Evolutionary conservation across 1,140 invertebrate species (phyloP).

Genomic region (Calosoma granatense): DNA sequence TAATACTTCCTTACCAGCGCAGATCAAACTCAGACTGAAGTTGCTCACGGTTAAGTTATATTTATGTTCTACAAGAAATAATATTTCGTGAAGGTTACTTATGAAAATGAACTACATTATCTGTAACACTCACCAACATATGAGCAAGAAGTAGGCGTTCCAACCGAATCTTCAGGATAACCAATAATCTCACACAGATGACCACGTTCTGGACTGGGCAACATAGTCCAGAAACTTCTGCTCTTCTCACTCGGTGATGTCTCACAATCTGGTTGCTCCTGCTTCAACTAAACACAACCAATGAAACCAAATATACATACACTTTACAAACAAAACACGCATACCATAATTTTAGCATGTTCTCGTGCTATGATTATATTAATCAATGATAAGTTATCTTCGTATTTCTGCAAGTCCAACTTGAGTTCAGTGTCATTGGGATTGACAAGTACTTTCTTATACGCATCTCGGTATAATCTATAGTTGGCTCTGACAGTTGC

Average conservation of each 20-base stretch:
- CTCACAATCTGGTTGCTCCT: background rate
- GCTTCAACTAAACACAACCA: background rate
- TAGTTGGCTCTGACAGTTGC: constrained; percentile 59
- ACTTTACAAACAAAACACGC: background rate
- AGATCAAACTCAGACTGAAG: constrained; percentile 57
- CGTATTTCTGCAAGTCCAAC: constrained; percentile 60
- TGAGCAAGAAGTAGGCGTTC: constrained; percentile 12
- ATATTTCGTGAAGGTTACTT: constrained; percentile 28
- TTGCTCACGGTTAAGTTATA: constrained; percentile 70
- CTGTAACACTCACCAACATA: constrained; percentile 12
- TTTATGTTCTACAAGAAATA: constrained; percentile 57
- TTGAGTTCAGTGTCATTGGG: constrained; percentile 64
- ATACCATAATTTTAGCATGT: constrained; percentile 63
- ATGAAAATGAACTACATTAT: constrained; percentile 10
- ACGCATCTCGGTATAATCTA: constrained; percentile 58
- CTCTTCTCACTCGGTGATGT: constrained; percentile 33
- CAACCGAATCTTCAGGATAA: constrained; percentile 27
- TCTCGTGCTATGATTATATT: constrained; percentile 71
- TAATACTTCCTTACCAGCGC: constrained; percentile 59
- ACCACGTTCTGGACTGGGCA: constrained; percentile 55
- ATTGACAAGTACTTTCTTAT: constrained; percentile 58
- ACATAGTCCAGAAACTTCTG: constrained; percentile 48
- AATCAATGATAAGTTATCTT: constrained; percentile 60
- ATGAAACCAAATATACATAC: background rate
- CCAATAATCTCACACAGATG: constrained; percentile 51